Base-by-base conservation (phyloP, 2,888 invertebrate genomes). In the Limnephilus lunatus region DNA sequence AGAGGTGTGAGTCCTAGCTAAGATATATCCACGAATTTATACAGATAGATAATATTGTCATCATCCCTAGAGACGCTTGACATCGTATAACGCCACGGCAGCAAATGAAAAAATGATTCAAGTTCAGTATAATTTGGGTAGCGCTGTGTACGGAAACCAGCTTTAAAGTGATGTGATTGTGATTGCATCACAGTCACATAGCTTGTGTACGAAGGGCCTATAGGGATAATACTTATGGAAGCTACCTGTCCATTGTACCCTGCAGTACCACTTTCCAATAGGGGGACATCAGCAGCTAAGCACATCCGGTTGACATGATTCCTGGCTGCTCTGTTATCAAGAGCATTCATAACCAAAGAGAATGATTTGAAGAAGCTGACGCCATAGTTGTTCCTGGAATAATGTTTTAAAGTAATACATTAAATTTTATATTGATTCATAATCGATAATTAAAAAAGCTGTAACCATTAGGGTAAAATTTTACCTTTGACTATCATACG, bases 271-370 rank as follows among this genome's bases (percentile, higher is more conserved):
- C 99, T 99, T 95, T 99, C 99, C 94, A 99, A 97, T 1, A 99
- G 96, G 0, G 99, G 99, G 68, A 99, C 96, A 94, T 98, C 98
- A 1, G 99, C 99, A 81, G 99, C 99, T 89, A 99, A 96, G 95
- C 99, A 99, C 98, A 99, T 98, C 48, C 99, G 97, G 96, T 99
- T 99, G 0, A 99, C 99, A 96, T 99, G 99, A 95, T 98, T 99
- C 85, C 99, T 97, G 0, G 99, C 99, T 87, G 98, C 98, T 94
- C 98, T 97, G 95, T 99, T 99, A 95, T 99, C 99, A 94, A 99
- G 95, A 0, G 99, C 99, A 96, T 99, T 99, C 96, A 99, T 96
- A 9, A 99, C 99, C 92, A 99, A 95, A 92, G 97, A 97, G 95
- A 99, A 99, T 94, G 97, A 97, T 95, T 98, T 98, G 95, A 99